Conservation (phyloP, 30 jellyfish, hydroid and myxozoan genomes). For the Morbakka virulenta region DNA sequence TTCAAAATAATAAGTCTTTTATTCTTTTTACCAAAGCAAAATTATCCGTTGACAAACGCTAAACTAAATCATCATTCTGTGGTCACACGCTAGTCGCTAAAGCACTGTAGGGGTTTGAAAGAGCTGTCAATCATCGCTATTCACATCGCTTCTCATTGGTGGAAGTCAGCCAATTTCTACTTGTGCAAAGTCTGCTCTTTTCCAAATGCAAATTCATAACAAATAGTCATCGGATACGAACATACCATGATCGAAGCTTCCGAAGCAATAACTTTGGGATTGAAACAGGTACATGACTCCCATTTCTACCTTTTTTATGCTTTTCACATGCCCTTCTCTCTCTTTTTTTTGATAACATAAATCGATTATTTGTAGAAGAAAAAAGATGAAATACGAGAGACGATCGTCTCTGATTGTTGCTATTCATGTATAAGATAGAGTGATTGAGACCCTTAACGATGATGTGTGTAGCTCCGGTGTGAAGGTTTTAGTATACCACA, state of each 20-base stretch:
- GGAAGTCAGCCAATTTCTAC: conserved; percentile 57
- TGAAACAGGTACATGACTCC: neutral
- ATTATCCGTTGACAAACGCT: conserved; percentile 82
- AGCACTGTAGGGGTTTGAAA: conserved; percentile 75
- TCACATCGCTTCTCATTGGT: conserved; percentile 84
- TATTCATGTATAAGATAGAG: too few species aligned
- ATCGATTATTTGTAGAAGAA: too few species aligned
- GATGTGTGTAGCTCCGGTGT: too few species aligned
- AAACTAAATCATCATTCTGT: conserved; percentile 85
- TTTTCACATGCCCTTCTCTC: too few species aligned
- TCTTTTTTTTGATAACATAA: too few species aligned
- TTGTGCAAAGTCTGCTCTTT: conserved; percentile 45
- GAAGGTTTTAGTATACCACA: too few species aligned
- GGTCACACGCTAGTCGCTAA: conserved; percentile 92
- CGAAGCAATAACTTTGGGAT: neutral
- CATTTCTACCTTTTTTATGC: too few species aligned
- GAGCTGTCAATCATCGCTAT: conserved; percentile 78
- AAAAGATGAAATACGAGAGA: too few species aligned
- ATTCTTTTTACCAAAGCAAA: conserved; percentile 9
- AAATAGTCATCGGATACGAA: too few species aligned
- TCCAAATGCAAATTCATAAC: too few species aligned
- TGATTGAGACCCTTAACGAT: too few species aligned
- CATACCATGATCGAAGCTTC: neutral
- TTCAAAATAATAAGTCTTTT: neutral
- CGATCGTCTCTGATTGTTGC: too few species aligned